Percentiles rank a stretch among this genome's conserved stretches.
These are phyloP conservation scores for Elanoides forficatus DNA, from an alignment of 2,113 vertebrate genomes.

Conservation along the genomic window DNA sequence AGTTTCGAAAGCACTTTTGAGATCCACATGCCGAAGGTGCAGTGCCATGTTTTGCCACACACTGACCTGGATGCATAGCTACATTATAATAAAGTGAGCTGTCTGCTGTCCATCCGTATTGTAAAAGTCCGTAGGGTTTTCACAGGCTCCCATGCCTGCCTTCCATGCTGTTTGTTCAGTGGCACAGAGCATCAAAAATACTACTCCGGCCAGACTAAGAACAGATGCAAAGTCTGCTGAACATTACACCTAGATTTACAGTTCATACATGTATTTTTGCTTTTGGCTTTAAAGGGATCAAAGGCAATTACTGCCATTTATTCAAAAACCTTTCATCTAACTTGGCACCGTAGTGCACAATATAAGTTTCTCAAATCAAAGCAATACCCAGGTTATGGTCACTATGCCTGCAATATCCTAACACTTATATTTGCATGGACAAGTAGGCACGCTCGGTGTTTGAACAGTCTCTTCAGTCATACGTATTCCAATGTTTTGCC, in stretches of 20 bases:
- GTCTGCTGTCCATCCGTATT: background rate
- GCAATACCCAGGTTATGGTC: background rate
- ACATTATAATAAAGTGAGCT: background rate
- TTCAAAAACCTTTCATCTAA: background rate
- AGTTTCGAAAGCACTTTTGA: background rate
- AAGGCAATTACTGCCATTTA: background rate
- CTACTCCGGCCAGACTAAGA: background rate
- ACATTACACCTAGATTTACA: background rate
- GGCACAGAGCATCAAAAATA: background rate
- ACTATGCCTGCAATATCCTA: background rate
- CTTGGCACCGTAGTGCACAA: background rate
- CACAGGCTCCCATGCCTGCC: background rate
- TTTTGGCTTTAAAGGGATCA: background rate
- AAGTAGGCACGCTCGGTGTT: background rate
- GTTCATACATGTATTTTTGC: background rate
- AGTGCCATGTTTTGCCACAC: background rate
- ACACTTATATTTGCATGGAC: background rate
- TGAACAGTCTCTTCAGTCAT: background rate
- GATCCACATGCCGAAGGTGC: background rate
- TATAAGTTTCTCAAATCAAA: background rate
- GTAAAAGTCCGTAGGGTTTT: background rate
- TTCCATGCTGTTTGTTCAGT: background rate
- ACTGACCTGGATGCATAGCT: rapidly evolving
- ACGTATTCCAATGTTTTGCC: background rate
- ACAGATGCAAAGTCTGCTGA: background rate